Conservation (phyloP, 2,113 vertebrate species). For the Ptilorrhoa leucosticta region DNA sequence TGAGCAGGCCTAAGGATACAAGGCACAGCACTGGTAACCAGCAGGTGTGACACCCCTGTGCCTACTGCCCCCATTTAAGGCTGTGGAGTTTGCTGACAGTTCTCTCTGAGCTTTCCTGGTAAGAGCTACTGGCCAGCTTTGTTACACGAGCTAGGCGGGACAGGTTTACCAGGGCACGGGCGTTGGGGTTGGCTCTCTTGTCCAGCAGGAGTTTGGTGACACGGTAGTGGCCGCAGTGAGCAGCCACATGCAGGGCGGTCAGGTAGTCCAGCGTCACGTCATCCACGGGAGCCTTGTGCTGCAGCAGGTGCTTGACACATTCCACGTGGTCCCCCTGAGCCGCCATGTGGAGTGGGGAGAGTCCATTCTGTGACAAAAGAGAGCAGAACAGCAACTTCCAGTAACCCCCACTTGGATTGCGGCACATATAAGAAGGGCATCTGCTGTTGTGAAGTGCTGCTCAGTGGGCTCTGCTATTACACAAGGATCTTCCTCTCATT, state of each 20-base stretch:
- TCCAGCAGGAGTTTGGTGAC: constrained; percentile 97
- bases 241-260: constrained; percentile 92
- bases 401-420: accelerated
- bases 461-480: neutral
- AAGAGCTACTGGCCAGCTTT: neutral
- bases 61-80: neutral
- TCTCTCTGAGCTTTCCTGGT: neutral
- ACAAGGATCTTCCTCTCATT: neutral
- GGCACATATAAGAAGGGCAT: neutral
- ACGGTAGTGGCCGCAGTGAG: constrained; percentile 95
- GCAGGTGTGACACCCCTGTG: neutral
- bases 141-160: neutral
- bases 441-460: neutral
- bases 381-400: neutral
- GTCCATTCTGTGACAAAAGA: constrained; percentile 80
- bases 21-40: neutral
- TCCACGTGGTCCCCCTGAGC: constrained; percentile 97
- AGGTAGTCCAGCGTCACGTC: constrained; percentile 96
- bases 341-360: constrained; percentile 97
- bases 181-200: constrained; percentile 96
- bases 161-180: constrained; percentile 89
- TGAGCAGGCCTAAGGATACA: neutral
- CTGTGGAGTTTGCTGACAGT: neutral
- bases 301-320: constrained; percentile 93
- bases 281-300: constrained; percentile 94